Percentiles rank a stretch among this genome's conserved stretches.
These are phyloP conservation scores for Capromys pilorides DNA, from an alignment of 2,797 vertebrate species.

Conservation along the genomic window DNA sequence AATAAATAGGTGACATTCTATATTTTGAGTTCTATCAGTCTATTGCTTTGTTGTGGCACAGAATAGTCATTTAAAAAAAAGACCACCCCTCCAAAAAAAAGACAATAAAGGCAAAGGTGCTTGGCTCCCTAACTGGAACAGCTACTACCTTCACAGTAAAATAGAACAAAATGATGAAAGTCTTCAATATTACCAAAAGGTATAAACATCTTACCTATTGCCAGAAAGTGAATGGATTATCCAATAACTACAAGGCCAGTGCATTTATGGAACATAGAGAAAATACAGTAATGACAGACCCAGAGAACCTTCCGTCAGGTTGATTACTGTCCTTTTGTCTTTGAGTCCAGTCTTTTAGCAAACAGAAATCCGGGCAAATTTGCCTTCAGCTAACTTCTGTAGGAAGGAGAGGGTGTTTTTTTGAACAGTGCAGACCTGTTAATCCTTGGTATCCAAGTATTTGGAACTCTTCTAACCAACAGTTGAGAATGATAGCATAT, in stretches of 20 bases:
- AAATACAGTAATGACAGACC: background rate
- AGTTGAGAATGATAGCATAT: background rate
- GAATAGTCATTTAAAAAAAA: too few species aligned
- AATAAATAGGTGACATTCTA: background rate
- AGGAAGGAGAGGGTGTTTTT: background rate
- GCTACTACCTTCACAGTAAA: background rate
- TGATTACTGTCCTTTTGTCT: background rate
- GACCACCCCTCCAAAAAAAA: too few species aligned
- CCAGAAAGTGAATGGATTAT: background rate
- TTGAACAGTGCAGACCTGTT: background rate
- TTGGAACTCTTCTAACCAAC: background rate
- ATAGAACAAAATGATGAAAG: background rate
- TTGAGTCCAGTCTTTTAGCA: background rate
- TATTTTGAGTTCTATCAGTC: background rate
- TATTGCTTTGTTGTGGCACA: background rate
- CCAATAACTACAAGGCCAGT: background rate
- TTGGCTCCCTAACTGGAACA: background rate
- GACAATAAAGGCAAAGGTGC: background rate
- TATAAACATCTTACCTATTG: background rate
- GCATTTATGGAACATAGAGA: background rate
- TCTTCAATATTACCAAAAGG: background rate
- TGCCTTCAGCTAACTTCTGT: background rate
- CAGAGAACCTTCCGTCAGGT: background rate
- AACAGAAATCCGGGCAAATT: background rate
- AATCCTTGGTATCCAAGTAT: background rate